Evolutionary conservation across 1,140 invertebrate species (phyloP), one percentile per base, ranked within the genome.

Genomic region (Tetramorium alpestre): DNA sequence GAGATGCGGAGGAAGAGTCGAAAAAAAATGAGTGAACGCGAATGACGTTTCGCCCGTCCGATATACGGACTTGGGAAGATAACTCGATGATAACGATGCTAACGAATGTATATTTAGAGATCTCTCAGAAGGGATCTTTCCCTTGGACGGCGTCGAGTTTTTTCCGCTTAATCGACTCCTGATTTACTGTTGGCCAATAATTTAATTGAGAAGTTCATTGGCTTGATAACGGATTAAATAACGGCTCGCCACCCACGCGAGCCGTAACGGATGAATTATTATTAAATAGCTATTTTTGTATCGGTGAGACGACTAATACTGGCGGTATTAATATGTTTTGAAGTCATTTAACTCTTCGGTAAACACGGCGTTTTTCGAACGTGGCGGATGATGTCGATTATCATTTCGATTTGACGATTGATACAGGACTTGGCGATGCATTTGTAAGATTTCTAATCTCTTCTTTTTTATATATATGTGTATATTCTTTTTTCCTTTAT

Each of bases 211-310:
- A 54, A 22, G 25, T 78, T 85, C 60, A 85, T 65, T 85, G 49
- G 44, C 44, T 51, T 41, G 56, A 16, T 65, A 65, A 47, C 25
- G 16, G 33, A 77, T 85, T 49, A 85, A 78, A 54, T 60, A 78
- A 78, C 22, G 16, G 16, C 47, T 18, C 58, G 33, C 11, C 28
- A 51, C 75, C 75, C 33, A 77, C 73, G 73, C 25, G 25, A 78
- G 13, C 11, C 18, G 16, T 77, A 67, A 67, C 8, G 47, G 38
- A 78, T 77, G 41, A 44, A 51, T 85, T 77, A 18, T 78, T 85
- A 44, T 78, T 64, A 78, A 65, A 54, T 77, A 41, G 25, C 47
- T 85, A 85, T 77, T 85, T 65, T 64, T 58, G 47, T 16, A n/a
- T 60, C 3, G 18, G 0, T 41, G 16, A 8, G 33, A 13, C 16